Evolutionary conservation across 1,140 invertebrate species (phyloP), one percentile per base, ranked within the genome.

Genomic region (Brachystomella parvula): DNA sequence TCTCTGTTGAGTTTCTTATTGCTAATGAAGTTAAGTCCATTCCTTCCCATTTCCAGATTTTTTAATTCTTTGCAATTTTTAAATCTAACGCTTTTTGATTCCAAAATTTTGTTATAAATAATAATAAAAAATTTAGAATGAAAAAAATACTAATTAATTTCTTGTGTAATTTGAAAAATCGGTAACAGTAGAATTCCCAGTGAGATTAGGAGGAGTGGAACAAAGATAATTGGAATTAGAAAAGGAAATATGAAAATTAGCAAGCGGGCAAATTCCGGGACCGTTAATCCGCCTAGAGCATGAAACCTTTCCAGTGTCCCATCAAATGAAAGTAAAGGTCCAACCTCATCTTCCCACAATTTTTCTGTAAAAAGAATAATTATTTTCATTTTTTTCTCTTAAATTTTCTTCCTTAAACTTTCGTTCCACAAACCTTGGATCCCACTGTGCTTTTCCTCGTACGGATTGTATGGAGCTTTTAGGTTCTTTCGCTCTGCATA

Each of bases 191-290:
- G 9, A 24, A 60, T 33, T 30, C 24, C 58, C 3, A 24, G 26
- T 3, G 58, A 29, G 30, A 60, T 9, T 9, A 60, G 3, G 58
- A 60, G 29, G 58, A 60, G 24, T 60, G 58, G 58, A 21, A 60
- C 29, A 9, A 60, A 60, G 17, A 60, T 31, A 33, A 60, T 6
- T 12, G 58, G 58, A 60, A 60, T 33, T 29, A 60, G 28, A 24
- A 60, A 60, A 3, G 58, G 58, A 30, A 31, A 60, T 9, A 60
- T 60, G 31, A 60, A 3, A 15, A 60, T 30, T 29, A 60, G 58
- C 6, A 33, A 31, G 3, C 30, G 28, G 29, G 30, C 24, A 9
- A 60, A 31, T 60, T 29, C 29, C 29, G 24, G 3, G 26, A 9
- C 17, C 17, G 3, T 31, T 29, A 60, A 60, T 3, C 6, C 3